Base-by-base conservation (phyloP, 2,888 invertebrate genomes). In the Tetranychus truncatus region DNA sequence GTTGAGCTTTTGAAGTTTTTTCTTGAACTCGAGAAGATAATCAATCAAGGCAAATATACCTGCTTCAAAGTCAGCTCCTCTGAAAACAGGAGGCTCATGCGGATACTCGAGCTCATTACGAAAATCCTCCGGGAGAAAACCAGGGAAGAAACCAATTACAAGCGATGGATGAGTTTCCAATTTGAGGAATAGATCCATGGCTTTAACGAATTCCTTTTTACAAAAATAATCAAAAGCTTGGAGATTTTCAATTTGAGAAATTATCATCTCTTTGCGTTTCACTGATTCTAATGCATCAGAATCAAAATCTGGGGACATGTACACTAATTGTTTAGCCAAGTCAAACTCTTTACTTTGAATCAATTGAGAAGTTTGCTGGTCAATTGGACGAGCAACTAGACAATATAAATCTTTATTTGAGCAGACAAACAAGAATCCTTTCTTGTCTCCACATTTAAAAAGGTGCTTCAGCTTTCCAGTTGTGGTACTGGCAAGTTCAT, bases 141-240 rank as follows among this genome's bases (percentile, higher is more conserved):
- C 91, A 0, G 97, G 96, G 84, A 93, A 96, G 46, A 99, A 84
- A 77, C 92, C 89, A 78, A 99, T 95, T 11, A 99, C 96, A 82
- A 95, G 91, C 71, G 92, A 90, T 0, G 96, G 95, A 84, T 97
- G 95, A 86, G 93, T 95, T 79, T 90, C 89, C 0, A 96, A 85
- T 81, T 91, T 89, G 6, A 89, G 85, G 83, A 97, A 97, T 81
- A 95, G 89, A 75, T 88, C 88, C 91, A 99, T 93, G 0, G 97
- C 91, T 79, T 91, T 90, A 11, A 89, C 86, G 82, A 92, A 99
- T 80, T 90, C 87, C 81, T 91, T 91, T 81, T 90, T 90, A 75
- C 89, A 88, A 83, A 99, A 99, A 11, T 96, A 84, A 82, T 96
- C 91, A 80, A 92, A 88, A 0, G 97, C 99, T 82, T 90, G 89